phyloP scores from a whole-genome alignment of 2,113 vertebrate species.

The Turnix velox region DNA sequence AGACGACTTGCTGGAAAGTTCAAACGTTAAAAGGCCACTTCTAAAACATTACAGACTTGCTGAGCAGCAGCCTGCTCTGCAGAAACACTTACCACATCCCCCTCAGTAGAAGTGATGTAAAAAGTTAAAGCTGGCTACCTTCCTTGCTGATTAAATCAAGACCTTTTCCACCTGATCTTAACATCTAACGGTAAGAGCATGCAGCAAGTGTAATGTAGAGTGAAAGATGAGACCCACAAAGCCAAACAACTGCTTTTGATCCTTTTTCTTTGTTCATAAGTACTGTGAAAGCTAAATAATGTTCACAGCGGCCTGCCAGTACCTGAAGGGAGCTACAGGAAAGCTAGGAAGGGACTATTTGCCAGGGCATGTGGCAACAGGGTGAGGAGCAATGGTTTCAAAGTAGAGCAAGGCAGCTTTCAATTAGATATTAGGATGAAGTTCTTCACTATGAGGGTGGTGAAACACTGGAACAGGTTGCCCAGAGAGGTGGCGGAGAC shows the following conservation, averaged over 20 bases:
- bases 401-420: too few species aligned
- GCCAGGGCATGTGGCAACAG: too few species aligned
- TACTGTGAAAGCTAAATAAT: neutral
- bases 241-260: neutral
- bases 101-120: neutral
- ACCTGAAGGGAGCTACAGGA: too few species aligned
- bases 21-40: slow-evolving; percentile 26
- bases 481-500: too few species aligned
- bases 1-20: slow-evolving; percentile 4
- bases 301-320: too few species aligned
- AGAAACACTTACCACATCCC: neutral
- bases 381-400: too few species aligned
- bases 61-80: neutral
- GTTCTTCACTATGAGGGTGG: too few species aligned
- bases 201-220: rapidly evolving
- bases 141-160: neutral
- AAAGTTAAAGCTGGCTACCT: neutral
- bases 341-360: too few species aligned
- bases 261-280: neutral
- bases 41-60: neutral
- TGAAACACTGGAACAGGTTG: too few species aligned
- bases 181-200: neutral
- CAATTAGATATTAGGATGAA: too few species aligned
- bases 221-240: rapidly evolving
- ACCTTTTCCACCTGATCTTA: neutral